phyloP scores from a whole-genome alignment of 2,888 invertebrate genomes.

The Sinohyriopsis cumingii region DNA sequence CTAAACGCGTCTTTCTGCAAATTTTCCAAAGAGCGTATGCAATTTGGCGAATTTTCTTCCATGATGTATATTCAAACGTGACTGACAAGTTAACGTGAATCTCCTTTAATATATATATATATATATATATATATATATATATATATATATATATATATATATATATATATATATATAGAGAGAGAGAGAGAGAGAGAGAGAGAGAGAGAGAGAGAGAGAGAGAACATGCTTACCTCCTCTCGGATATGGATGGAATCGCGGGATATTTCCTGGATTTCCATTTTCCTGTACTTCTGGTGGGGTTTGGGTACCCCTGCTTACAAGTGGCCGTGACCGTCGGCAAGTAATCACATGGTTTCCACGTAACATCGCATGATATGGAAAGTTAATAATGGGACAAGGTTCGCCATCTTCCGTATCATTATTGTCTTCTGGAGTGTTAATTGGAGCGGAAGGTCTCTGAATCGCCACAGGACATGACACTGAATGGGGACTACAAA shows the following conservation, averaged over 20 bases:
- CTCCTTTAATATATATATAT: no score
- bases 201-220: background rate
- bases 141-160: no score
- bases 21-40: no score
- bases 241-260: constrained; percentile 26
- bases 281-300: constrained; percentile 50
- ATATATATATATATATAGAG: no score
- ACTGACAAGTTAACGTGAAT: no score
- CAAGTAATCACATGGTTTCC: constrained; percentile 1
- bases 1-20: no score
- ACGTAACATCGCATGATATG: no score
- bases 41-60: no score
- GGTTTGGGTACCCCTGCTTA: constrained; percentile 55
- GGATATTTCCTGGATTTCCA: constrained; percentile 4
- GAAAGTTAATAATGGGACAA: no score
- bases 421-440: constrained; percentile 16
- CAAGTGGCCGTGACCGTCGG: constrained; percentile 37
- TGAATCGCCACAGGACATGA: constrained; percentile 22
- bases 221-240: constrained; percentile 29
- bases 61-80: no score
- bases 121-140: no score
- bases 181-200: no score
- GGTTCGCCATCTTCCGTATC: constrained; percentile 9
- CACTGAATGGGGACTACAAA: constrained; percentile 8
- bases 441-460: constrained; percentile 27